These are phyloP conservation scores for Geotrupes spiniger DNA, from an alignment of 2,888 invertebrate species.

Conservation along the genomic window DNA sequence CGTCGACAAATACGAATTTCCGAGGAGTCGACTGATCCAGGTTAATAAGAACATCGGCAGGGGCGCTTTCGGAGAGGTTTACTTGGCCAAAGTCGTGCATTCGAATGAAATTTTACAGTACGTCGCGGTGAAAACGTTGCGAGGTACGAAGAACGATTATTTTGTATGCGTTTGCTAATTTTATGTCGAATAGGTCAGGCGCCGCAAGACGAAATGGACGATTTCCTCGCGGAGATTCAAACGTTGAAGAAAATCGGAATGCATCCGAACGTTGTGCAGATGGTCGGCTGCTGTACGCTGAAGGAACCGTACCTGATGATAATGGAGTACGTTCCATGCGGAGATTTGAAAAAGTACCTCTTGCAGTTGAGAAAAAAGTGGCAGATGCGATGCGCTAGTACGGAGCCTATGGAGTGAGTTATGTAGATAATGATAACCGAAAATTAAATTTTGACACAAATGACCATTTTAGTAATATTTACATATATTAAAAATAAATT, in stretches of 20 bases:
- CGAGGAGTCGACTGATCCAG: conserved; percentile 40
- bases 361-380: conserved; percentile 50
- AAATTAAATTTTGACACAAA: too few relatives aligned
- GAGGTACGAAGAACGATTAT: conserved; percentile 52
- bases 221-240: conserved; percentile 73
- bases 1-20: conserved; percentile 40
- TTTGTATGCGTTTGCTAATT: too few relatives aligned
- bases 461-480: too few relatives aligned
- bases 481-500: too few relatives aligned
- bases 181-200: conserved; percentile 51
- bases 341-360: conserved; percentile 67
- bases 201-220: conserved; percentile 60
- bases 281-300: conserved; percentile 72
- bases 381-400: conserved; percentile 18
- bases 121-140: conserved; percentile 74
- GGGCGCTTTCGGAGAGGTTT: conserved; percentile 76
- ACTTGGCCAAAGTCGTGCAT: conserved; percentile 60
- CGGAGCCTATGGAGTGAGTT: too few relatives aligned
- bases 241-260: conserved; percentile 74
- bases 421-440: too few relatives aligned
- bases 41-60: conserved; percentile 63
- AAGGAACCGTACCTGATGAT: conserved; percentile 69
- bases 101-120: conserved; percentile 51
- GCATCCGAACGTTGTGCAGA: conserved; percentile 72
- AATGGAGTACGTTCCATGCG: conserved; percentile 76